Evolutionary conservation across 2,113 vertebrate species (phyloP), one percentile per base, ranked within the genome.

Genomic region (Hiodon tergisus): DNA sequence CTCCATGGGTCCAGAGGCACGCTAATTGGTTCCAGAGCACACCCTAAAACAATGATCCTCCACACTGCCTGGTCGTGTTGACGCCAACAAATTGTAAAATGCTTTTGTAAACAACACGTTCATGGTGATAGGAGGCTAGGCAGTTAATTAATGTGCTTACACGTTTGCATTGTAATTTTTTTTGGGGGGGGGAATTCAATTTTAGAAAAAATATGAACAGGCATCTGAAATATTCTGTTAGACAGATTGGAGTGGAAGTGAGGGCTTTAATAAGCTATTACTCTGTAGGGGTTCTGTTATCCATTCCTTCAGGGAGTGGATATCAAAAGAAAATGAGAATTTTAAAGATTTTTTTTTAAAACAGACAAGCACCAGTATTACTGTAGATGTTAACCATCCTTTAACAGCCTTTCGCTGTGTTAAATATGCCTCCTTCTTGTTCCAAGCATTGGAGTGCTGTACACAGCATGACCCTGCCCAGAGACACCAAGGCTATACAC

Each of bases 111-210:
- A 93, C 91, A 93, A 92, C 91, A 93, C 91, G 92, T 91, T 92
- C 91, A 90, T 69, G 80, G 91, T 92, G 93, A 93, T 94, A 93
- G 91, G 92, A 88, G 89, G 89, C 90, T 90, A 92, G 93, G 90
- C 91, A 90, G 91, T 90, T 93, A 94, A 94, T 93, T 93, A 94
- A 93, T 92, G 90, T 92, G 90, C 90, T 91, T 93, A 92, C 90
- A 93, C 92, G 92, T 93, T 93, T 94, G 93, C 93, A 93, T 93
- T 93, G 93, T 93, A n/a, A n/a, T n/a, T n/a, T 91, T 92, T 93
- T 93, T 92, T 88, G 74, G 31, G 31, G 31, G 31, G 31, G 78
- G 89, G 67, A 77, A 90, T 91, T 90, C 90, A 89, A 90, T 92
- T 61, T 63, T 76, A n/a, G 67, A 91, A 90, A 47, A 74, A 66